Evolutionary conservation across 2,113 vertebrate species (phyloP).

Genomic region (Mohoua ochrocephala): DNA sequence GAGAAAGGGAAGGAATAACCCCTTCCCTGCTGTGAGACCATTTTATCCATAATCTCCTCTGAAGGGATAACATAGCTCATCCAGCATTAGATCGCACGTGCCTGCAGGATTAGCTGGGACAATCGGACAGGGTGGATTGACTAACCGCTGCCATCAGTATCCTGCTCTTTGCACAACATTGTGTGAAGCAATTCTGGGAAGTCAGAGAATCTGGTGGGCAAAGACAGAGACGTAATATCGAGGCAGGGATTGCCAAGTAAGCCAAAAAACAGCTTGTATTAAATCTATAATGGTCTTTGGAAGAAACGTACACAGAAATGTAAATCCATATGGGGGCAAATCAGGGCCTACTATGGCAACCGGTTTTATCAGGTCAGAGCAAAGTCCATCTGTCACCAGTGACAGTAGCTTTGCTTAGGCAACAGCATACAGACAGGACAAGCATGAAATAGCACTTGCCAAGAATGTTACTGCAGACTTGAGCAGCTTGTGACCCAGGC

Average conservation of each 20-base stretch:
- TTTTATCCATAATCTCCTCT: slow-evolving; percentile 2
- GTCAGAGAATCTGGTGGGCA: background rate
- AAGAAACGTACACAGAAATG: background rate
- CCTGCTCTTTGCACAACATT: background rate
- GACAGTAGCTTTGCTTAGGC: background rate
- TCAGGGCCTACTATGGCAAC: background rate
- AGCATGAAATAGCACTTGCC: background rate
- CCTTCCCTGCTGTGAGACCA: background rate
- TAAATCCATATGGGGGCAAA: background rate
- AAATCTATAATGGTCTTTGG: background rate
- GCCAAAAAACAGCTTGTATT: background rate
- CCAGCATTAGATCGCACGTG: background rate
- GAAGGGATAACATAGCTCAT: background rate
- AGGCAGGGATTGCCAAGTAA: background rate
- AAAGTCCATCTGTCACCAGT: background rate
- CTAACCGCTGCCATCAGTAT: background rate
- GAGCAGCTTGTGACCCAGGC: background rate
- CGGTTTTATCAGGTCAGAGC: background rate
- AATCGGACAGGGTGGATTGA: background rate
- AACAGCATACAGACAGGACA: background rate
- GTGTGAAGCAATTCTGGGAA: background rate
- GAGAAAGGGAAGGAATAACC: background rate
- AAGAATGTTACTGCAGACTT: background rate
- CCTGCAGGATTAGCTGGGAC: slow-evolving; percentile 5
- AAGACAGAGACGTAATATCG: background rate